Percentiles rank a stretch among this genome's conserved stretches.
Evolutionary conservation across 2,113 vertebrate species (phyloP).

Genomic region (Pantherophis guttatus): DNA sequence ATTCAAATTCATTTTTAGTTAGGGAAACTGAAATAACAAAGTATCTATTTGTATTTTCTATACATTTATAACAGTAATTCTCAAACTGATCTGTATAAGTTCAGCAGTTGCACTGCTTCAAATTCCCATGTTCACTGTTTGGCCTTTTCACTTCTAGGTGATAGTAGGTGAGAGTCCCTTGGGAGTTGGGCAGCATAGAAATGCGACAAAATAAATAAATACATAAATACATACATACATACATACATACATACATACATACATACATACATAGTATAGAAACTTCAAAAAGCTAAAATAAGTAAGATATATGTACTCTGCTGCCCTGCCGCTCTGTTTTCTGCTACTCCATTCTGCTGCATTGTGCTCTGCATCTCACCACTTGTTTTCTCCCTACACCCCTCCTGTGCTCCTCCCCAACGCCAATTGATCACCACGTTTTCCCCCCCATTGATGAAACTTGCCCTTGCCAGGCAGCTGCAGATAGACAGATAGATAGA

Average conservation of each 20-base stretch:
- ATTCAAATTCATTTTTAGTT: background rate
- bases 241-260: too few relatives aligned
- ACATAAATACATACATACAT: too few relatives aligned
- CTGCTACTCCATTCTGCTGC: background rate
- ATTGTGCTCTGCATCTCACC: background rate
- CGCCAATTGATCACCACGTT: background rate
- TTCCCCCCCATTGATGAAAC: too few relatives aligned
- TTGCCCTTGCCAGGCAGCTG: too few relatives aligned
- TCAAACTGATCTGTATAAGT: background rate
- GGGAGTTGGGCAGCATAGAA: too few relatives aligned
- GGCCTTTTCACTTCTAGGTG: background rate
- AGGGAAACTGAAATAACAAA: background rate
- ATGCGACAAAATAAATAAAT: too few relatives aligned
- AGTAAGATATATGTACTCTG: background rate
- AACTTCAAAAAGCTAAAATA: background rate
- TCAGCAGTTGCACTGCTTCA: background rate
- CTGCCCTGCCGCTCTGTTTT: background rate
- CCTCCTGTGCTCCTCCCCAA: background rate
- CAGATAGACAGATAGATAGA: too few relatives aligned
- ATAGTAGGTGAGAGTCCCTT: background rate
- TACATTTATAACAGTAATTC: background rate
- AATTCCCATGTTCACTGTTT: background rate
- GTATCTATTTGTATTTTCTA: background rate
- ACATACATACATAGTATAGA: background rate
- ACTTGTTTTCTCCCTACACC: background rate